Percentiles rank a stretch among this genome's conserved stretches.
phyloP scores from a whole-genome alignment of 2,888 invertebrate genomes.

The Hipparchia sbordonii region DNA sequence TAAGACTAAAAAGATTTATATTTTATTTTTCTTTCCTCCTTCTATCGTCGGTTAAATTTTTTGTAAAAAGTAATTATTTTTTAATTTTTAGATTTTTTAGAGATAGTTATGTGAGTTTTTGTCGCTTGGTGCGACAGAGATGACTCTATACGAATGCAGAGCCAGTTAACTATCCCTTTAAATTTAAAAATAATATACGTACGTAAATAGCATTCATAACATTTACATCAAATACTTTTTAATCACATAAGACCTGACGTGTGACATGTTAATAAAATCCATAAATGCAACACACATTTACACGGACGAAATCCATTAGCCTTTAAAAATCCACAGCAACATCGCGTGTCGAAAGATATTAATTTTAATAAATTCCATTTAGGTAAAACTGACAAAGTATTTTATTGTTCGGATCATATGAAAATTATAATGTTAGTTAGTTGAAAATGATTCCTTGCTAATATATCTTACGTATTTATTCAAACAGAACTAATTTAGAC shows the following conservation, averaged over 20 bases:
- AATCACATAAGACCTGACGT: not conserved
- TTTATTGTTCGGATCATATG: not conserved
- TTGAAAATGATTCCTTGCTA: not conserved
- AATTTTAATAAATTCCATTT: slow-evolving; percentile 1
- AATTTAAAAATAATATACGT: no score
- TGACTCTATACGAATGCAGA: no score
- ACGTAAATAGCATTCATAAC: no score
- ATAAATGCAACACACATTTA: not conserved
- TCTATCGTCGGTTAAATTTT: no score
- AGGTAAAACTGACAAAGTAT: not conserved
- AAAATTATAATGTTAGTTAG: not conserved
- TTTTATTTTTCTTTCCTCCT: no score
- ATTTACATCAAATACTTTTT: not conserved
- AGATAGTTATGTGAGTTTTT: no score
- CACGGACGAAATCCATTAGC: slow-evolving; percentile 9
- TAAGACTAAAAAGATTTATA: no score
- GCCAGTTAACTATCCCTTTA: no score
- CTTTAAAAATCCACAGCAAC: not conserved
- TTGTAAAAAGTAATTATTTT: no score
- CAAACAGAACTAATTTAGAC: not conserved
- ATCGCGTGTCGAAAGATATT: slow-evolving; percentile 8
- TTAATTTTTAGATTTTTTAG: no score
- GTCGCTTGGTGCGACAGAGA: no score
- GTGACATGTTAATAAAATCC: slow-evolving; percentile 7
- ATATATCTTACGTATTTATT: not conserved